Percentiles rank a stretch among this genome's conserved stretches.
Evolutionary conservation across 2,888 invertebrate genomes (phyloP).

Genomic region (Magallana nippona): DNA sequence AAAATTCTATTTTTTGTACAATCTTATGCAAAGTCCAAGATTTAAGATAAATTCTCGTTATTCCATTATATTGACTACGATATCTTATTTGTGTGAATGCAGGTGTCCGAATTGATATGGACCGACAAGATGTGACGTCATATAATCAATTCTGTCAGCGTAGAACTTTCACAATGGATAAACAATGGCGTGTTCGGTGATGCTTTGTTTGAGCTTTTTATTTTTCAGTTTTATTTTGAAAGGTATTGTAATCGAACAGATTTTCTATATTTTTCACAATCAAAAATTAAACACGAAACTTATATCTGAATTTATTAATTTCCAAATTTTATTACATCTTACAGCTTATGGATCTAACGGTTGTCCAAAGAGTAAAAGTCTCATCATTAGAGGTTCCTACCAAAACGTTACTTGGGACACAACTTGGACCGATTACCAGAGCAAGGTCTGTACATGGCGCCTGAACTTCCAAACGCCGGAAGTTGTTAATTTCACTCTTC

Average conservation of each 20-base stretch:
- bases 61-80: not conserved
- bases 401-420: not conserved
- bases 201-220: not conserved
- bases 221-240: not conserved
- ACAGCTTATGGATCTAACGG: not conserved
- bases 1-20: too few relatives aligned
- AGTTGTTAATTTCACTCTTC: not conserved
- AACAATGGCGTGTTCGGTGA: not conserved
- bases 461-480: not conserved
- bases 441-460: not conserved
- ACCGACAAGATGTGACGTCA: not conserved
- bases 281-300: not conserved
- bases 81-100: not conserved
- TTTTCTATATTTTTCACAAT: too few relatives aligned
- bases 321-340: not conserved
- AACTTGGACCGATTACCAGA: slow-evolving; percentile 11
- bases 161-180: not conserved
- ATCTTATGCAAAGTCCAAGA: too few relatives aligned
- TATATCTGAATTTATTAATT: not conserved
- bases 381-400: not conserved
- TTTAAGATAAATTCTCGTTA: too few relatives aligned
- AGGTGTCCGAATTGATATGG: not conserved
- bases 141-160: not conserved
- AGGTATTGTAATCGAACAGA: not conserved
- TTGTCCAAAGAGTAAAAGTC: not conserved